Evolutionary conservation across 2,888 invertebrate species (phyloP).

Genomic region (Ferrisia virgata): DNA sequence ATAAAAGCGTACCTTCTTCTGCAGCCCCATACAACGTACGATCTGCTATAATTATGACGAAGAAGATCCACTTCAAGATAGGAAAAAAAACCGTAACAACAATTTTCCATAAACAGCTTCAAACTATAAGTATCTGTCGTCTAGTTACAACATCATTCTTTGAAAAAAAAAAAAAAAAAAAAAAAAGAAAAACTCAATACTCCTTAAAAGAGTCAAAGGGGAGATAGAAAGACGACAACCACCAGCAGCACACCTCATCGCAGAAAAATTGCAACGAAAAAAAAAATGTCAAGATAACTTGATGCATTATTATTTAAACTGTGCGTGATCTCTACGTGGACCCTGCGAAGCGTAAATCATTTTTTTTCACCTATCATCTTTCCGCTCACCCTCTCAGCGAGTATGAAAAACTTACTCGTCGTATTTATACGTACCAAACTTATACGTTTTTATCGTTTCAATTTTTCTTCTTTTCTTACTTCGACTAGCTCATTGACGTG

Average conservation of each 20-base stretch:
- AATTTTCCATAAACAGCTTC: too few relatives aligned
- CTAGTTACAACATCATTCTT: too few relatives aligned
- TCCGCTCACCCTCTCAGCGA: not conserved
- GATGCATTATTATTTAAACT: not conserved
- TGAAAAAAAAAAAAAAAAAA: not conserved
- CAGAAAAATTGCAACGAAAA: not conserved
- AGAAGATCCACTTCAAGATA: too few relatives aligned
- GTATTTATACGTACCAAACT: not conserved
- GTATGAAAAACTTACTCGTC: not conserved
- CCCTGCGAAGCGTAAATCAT: not conserved
- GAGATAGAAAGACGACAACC: too few relatives aligned
- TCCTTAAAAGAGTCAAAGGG: too few relatives aligned
- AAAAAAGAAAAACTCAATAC: too few relatives aligned
- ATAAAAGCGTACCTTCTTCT: too few relatives aligned
- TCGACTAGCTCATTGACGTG: not conserved
- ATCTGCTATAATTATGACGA: too few relatives aligned
- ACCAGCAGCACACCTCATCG: too few relatives aligned
- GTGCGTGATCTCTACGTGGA: not conserved
- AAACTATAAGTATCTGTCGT: too few relatives aligned
- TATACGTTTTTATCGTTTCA: not conserved
- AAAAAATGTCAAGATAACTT: not conserved
- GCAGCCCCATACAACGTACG: too few relatives aligned
- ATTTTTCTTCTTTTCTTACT: not conserved
- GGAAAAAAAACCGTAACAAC: too few relatives aligned
- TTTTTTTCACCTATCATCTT: not conserved